Percentiles rank a stretch among this genome's conserved stretches.
Conservation (phyloP, 2,888 invertebrate genomes). For the Mantis religiosa region DNA sequence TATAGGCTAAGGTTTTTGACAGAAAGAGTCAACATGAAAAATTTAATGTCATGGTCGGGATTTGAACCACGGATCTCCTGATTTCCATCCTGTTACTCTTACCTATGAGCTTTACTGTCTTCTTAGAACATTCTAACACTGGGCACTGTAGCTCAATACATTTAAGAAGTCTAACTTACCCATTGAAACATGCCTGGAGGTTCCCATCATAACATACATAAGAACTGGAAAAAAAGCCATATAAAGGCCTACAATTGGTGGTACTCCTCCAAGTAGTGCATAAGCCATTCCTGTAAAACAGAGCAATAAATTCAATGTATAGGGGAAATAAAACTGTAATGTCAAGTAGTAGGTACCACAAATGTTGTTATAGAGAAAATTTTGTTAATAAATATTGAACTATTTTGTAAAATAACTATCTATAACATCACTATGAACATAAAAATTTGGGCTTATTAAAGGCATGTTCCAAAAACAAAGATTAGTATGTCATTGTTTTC, state of each 20-base stretch:
- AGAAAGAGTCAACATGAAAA: too few species aligned
- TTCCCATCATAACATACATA: conserved; percentile 81
- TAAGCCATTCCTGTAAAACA: conserved; percentile 66
- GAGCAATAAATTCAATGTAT: conserved; percentile 31
- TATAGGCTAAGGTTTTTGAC: too few species aligned
- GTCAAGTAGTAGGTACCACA: not conserved
- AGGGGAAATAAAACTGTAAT: not conserved
- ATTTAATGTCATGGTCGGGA: too few species aligned
- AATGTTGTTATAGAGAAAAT: not conserved
- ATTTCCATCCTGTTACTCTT: too few species aligned
- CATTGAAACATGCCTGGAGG: conserved; percentile 85
- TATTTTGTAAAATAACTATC: not conserved
- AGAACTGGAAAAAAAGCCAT: conserved; percentile 91
- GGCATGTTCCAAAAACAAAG: too few species aligned
- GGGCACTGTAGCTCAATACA: too few species aligned
- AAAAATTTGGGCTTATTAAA: not conserved
- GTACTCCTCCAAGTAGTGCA: conserved; percentile 67
- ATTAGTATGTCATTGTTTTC: too few species aligned
- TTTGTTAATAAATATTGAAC: not conserved
- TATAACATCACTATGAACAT: not conserved
- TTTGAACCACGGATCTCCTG: too few species aligned
- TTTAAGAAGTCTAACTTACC: conserved; percentile 49
- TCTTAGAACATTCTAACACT: too few species aligned
- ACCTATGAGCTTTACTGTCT: too few species aligned
- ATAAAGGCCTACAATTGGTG: conserved; percentile 73